Evolutionary conservation across 2,888 invertebrate species (phyloP).

Genomic region (Slavum lentiscoides): DNA sequence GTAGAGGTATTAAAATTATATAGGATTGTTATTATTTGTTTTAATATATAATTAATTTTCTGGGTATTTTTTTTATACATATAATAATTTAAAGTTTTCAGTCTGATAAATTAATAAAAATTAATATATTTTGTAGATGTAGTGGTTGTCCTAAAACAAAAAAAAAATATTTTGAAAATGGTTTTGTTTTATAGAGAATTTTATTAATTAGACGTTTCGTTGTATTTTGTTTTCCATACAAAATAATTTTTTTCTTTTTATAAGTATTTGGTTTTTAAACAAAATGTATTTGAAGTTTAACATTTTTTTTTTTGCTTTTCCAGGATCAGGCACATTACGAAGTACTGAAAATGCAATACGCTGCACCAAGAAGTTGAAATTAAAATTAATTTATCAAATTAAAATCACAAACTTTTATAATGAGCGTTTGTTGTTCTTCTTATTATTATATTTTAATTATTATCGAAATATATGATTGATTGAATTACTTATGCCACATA

Average conservation of each 20-base stretch:
- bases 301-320: constrained; percentile 26
- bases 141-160: no score
- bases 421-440: constrained; percentile 17
- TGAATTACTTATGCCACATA: not conserved
- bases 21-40: no score
- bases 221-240: no score
- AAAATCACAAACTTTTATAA: not conserved
- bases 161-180: no score
- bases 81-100: no score
- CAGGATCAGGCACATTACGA: constrained; percentile 54
- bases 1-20: constrained; percentile 48
- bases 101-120: no score
- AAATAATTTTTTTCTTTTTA: no score
- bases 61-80: no score
- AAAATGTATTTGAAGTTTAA: not conserved
- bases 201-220: not conserved
- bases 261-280: not conserved
- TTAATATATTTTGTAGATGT: no score
- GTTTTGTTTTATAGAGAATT: not conserved
- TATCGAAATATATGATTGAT: not conserved
- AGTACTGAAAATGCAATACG: constrained; percentile 44
- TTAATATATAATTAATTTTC: no score
- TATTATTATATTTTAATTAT: constrained; percentile 8
- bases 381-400: constrained; percentile 12
- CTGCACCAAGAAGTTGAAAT: constrained; percentile 42